These are phyloP conservation scores for Acanthosepion lycidas DNA, from an alignment of 2,888 invertebrate species.

Conservation along the genomic window DNA sequence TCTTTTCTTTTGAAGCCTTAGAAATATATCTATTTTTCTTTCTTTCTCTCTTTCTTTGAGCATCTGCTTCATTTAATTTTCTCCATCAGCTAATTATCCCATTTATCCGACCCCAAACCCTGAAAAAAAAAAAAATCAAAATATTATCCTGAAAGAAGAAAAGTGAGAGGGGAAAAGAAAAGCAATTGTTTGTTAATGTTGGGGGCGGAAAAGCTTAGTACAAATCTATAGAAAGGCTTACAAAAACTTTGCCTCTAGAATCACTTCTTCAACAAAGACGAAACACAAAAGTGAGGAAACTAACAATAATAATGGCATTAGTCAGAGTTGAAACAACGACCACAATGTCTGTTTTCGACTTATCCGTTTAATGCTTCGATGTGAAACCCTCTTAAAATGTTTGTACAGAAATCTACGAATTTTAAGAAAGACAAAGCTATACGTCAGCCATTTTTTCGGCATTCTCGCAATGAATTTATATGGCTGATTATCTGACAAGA, in stretches of 20 bases:
- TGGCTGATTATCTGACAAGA: no score
- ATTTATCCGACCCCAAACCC: background rate
- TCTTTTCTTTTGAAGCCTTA: no score
- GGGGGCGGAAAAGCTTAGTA: background rate
- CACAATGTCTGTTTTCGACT: background rate
- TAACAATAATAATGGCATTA: background rate
- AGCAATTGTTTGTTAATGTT: background rate
- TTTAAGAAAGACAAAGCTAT: no score
- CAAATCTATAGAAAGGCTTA: background rate
- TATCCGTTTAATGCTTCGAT: no score
- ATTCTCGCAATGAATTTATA: no score
- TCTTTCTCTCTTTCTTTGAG: background rate
- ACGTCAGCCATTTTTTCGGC: no score
- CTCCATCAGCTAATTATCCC: background rate
- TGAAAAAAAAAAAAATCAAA: background rate
- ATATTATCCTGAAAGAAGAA: background rate
- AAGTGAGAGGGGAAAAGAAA: background rate
- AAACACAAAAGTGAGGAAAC: background rate
- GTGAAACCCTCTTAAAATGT: no score
- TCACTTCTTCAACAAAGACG: background rate
- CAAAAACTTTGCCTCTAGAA: background rate
- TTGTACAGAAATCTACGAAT: no score
- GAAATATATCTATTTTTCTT: no score
- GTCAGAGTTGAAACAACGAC: background rate
- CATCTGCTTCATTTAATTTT: background rate